phyloP scores from a whole-genome alignment of 2,888 invertebrate species.

The Trypoxylon attenuatum region DNA sequence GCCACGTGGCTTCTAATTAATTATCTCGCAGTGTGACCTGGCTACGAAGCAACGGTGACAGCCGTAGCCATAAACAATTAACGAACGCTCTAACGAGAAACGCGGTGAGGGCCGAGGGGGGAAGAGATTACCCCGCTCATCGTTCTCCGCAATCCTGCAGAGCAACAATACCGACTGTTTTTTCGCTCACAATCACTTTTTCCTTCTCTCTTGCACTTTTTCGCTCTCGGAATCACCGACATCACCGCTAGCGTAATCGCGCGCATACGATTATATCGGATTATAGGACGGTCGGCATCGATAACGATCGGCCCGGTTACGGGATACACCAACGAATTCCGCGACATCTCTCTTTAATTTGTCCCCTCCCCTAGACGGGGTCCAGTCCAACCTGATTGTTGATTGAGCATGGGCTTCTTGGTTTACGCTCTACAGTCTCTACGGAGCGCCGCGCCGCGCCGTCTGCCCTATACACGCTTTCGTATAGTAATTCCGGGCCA shows the following conservation, averaged over 20 bases:
- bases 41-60: constrained; percentile 15
- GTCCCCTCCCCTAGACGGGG: too few species aligned
- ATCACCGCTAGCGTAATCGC: background rate
- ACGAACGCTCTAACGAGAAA: constrained; percentile 31
- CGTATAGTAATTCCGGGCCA: constrained; percentile 55
- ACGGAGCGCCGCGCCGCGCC: background rate
- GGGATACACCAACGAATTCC: constrained; percentile 21
- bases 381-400: too few species aligned
- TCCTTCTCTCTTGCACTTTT: too few species aligned
- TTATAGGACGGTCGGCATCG: background rate
- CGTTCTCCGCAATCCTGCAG: background rate
- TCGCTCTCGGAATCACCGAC: background rate
- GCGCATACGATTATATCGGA: background rate
- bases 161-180: constrained; percentile 1
- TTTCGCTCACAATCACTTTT: too few species aligned
- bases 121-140: constrained; percentile 1
- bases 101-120: too few species aligned
- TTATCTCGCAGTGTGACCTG: constrained; percentile 22
- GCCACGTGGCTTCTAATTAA: constrained; percentile 38
- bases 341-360: too few species aligned
- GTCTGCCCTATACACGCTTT: background rate
- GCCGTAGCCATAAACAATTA: constrained; percentile 37
- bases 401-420: too few species aligned
- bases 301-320: constrained; percentile 7
- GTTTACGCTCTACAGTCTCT: too few species aligned